These are phyloP conservation scores for Miichthys miiuy DNA, from an alignment of 2,797 vertebrate genomes.

Conservation along the genomic window DNA sequence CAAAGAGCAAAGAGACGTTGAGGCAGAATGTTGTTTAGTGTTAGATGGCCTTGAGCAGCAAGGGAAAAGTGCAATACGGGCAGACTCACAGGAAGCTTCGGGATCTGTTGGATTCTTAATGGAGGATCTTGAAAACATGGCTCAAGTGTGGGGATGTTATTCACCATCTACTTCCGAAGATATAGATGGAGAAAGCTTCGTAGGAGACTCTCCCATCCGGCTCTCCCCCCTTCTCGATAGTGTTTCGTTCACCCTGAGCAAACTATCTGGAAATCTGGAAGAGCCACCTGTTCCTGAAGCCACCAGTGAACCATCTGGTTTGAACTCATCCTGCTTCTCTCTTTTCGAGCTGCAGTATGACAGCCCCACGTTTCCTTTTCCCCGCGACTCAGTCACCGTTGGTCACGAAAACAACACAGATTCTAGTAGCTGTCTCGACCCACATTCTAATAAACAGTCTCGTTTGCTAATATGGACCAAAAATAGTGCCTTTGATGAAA, in stretches of 20 bases:
- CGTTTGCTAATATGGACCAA: constrained; percentile 99
- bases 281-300: constrained; percentile 91
- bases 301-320: constrained; percentile 90
- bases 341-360: constrained; percentile 99
- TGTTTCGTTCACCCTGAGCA: constrained; percentile 89
- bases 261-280: constrained; percentile 88
- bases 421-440: constrained; percentile 94
- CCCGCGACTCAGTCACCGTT: constrained; percentile 91
- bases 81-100: constrained; percentile 90
- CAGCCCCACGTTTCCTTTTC: constrained; percentile 95
- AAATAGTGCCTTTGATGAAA: constrained; percentile 99
- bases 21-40: constrained; percentile 98
- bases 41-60: constrained; percentile 97
- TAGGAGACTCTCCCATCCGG: constrained; percentile 92
- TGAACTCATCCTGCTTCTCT: constrained; percentile 95
- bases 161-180: constrained; percentile 97
- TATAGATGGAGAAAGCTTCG: constrained; percentile 95
- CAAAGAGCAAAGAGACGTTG: constrained; percentile 93
- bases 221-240: constrained; percentile 93
- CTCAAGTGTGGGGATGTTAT: constrained; percentile 98
- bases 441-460: constrained; percentile 97
- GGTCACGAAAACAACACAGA: constrained; percentile 91
- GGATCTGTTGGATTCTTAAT: constrained; percentile 93
- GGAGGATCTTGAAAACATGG: constrained; percentile 94
- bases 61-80: constrained; percentile 99